These are phyloP conservation scores for Congeria kusceri DNA, from an alignment of 2,888 invertebrate genomes.

Conservation along the genomic window DNA sequence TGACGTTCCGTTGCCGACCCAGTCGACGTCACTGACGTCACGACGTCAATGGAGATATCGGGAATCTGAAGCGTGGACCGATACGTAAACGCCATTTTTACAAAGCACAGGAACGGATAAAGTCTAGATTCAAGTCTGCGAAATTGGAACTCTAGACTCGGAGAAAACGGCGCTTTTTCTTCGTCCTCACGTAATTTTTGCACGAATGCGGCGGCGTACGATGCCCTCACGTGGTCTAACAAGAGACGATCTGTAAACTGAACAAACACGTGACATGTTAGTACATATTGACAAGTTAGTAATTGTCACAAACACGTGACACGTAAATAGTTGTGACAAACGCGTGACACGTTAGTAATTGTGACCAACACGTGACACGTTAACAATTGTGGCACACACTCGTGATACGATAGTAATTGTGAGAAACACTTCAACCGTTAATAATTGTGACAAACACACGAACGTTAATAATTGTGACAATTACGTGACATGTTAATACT, in stretches of 20 bases:
- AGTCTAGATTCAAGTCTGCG: slow-evolving; percentile 33
- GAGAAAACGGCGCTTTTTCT: slow-evolving; percentile 2
- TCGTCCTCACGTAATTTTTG: slow-evolving; percentile 35
- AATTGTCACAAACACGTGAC: too few species aligned
- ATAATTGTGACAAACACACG: too few species aligned
- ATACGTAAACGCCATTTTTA: slow-evolving; percentile 29
- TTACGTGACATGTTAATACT: too few species aligned
- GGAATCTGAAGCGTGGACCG: background rate
- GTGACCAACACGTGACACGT: too few species aligned
- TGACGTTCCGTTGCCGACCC: slow-evolving; percentile 17
- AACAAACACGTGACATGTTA: background rate
- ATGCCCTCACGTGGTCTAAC: slow-evolving; percentile 37
- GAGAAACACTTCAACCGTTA: too few species aligned
- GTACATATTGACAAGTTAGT: too few species aligned
- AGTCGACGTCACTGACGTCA: background rate
- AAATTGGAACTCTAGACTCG: slow-evolving; percentile 13
- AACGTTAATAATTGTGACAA: too few species aligned
- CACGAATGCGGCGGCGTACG: slow-evolving; percentile 38
- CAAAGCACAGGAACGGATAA: slow-evolving; percentile 42
- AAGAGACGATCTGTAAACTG: slow-evolving; percentile 34
- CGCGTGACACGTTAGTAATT: too few species aligned
- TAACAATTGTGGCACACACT: too few species aligned
- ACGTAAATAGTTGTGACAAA: too few species aligned
- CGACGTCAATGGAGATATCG: slow-evolving; percentile 34
- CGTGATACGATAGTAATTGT: too few species aligned